phyloP scores from a whole-genome alignment of 2,113 vertebrate species.

The Epinephelus lanceolatus region DNA sequence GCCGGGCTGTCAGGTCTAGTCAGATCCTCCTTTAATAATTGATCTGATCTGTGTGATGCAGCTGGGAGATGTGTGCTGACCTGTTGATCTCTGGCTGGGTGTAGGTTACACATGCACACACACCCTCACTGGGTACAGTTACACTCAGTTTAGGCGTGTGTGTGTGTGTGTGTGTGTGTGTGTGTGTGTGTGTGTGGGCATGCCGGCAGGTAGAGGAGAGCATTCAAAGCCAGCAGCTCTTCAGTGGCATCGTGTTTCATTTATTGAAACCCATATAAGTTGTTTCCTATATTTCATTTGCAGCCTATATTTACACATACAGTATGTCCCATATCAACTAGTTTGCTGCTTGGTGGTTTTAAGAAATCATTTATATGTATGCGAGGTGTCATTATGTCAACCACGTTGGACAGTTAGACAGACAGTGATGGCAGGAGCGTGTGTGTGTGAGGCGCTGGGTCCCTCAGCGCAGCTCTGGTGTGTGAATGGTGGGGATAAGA shows the following conservation, averaged over 20 bases:
- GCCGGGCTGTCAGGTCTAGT: conserved; percentile 25
- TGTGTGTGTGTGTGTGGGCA: conserved; percentile 26
- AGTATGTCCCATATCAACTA: background rate
- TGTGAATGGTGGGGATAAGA: conserved; percentile 74
- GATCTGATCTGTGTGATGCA: conserved; percentile 69
- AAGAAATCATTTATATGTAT: conserved; percentile 53
- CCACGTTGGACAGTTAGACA: conserved; percentile 68
- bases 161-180: conserved; percentile 12
- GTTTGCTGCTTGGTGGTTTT: conserved; percentile 23
- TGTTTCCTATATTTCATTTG: background rate
- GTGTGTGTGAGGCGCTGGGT: conserved; percentile 43
- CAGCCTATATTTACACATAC: conserved; percentile 8
- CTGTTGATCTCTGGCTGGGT: conserved; percentile 74
- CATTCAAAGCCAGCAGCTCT: background rate
- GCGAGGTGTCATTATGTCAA: conserved; percentile 69
- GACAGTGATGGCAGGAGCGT: conserved; percentile 53
- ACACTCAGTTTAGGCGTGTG: conserved; percentile 39
- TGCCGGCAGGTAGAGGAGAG: conserved; percentile 15
- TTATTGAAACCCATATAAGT: background rate
- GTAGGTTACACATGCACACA: conserved; percentile 69
- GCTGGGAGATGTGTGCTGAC: conserved; percentile 66
- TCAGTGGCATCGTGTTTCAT: background rate
- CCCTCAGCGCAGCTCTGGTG: conserved; percentile 52
- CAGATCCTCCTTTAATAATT: conserved; percentile 71
- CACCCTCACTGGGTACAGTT: conserved; percentile 55